Evolutionary conservation across 2,888 invertebrate genomes (phyloP).

Genomic region (Taenaris catops): DNA sequence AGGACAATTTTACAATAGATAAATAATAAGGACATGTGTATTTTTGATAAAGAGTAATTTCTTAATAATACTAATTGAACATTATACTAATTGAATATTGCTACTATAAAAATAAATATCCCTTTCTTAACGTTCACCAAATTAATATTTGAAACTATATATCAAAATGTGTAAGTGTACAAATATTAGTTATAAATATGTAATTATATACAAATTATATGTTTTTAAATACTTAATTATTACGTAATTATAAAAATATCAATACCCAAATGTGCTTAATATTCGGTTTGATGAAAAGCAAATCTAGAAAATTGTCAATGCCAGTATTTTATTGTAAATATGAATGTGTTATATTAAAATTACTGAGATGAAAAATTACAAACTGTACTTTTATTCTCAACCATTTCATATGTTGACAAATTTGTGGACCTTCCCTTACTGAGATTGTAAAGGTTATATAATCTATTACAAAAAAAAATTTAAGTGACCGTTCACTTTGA

Average conservation of each 20-base stretch:
- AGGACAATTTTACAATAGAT: too few species aligned
- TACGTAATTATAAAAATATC: constrained; percentile 13
- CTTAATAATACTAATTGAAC: too few species aligned
- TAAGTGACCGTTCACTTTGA: too few species aligned
- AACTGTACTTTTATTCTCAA: constrained; percentile 32
- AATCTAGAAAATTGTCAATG: constrained; percentile 58
- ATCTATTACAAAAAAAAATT: too few species aligned
- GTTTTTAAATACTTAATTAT: constrained; percentile 22
- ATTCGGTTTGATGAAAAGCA: constrained; percentile 38
- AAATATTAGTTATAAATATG: constrained; percentile 29
- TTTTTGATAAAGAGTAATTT: too few species aligned
- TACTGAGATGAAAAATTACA: constrained; percentile 49
- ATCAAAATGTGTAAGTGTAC: constrained; percentile 29
- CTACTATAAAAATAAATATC: too few species aligned
- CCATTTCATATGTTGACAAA: too few species aligned
- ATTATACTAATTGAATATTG: too few species aligned
- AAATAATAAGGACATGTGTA: too few species aligned
- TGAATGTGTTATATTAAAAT: constrained; percentile 72
- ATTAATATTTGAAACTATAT: constrained; percentile 1
- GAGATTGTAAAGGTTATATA: too few species aligned
- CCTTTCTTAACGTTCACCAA: too few species aligned
- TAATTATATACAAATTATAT: constrained; percentile 16
- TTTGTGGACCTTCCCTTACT: too few species aligned
- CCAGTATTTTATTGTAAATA: constrained; percentile 79
- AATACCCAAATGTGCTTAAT: constrained; percentile 23